Evolutionary conservation across 2,113 vertebrate species (phyloP), one percentile per base, ranked within the genome.

Genomic region (Ivindomyrus marchei): DNA sequence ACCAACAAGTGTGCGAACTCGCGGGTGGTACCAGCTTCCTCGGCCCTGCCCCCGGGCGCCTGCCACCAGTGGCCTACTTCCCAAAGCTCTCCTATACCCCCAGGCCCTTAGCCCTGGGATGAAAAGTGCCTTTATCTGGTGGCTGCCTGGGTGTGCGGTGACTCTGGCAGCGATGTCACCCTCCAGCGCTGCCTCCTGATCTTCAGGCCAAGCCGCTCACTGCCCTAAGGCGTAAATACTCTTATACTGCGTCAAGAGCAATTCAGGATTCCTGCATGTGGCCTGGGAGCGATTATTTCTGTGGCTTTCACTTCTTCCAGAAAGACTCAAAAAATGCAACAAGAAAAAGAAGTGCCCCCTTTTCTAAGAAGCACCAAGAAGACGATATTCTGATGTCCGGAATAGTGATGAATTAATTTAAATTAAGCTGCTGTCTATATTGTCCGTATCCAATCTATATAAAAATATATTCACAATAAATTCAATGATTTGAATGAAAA

Each of bases 11-110:
- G 89, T 89, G 50, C 89, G 49, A 89, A 46, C 49, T 15, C 10
- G 89, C 56, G 89, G 89, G 89, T 85, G 89, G 89, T 39, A 89
- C 77, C 89, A 66, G 77, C 77, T 62, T 62, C 52, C 89, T 42
- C 77, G n/a, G 42, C 19, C 74, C 80, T 85, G 42, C 39, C 42
- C 50, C 52, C 77, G 0, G 42, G 58, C 24, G 89, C 52, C 52
- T 49, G 89, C 52, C 80, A n/a, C 31, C 5, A 80, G 46, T 77
- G 70, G 21, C 74, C 74, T 46, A 47, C 52, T 62, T 80, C 24
- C 77, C 52, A 56, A 9, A n/a, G 27, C 89, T 85, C 85, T 87
- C 27, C 11, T 46, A 4, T 9, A 17, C 52, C 21, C 36, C 36
- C 36, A 19, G 11, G 31, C 19, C 31, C 52, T 39, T 42, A 36